Conservation (phyloP, 2,888 invertebrate genomes). For the Eupithecia centaureata region DNA sequence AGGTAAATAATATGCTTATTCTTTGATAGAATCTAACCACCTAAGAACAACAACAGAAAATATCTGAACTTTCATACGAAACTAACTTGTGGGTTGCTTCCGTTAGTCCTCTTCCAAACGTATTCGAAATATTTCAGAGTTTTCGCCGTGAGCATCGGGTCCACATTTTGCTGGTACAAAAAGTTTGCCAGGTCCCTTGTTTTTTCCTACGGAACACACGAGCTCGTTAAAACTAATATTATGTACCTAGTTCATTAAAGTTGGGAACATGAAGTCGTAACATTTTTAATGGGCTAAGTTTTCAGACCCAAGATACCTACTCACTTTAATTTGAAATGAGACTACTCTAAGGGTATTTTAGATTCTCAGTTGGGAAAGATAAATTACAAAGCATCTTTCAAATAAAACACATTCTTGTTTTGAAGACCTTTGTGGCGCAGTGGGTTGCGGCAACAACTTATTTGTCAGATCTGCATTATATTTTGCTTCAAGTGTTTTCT, state of each 20-base stretch:
- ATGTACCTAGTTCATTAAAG: slow-evolving; percentile 46
- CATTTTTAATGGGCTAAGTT: slow-evolving; percentile 70
- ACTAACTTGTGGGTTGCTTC: slow-evolving; percentile 76
- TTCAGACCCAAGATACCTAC: slow-evolving; percentile 25
- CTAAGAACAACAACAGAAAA: background rate
- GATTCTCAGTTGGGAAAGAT: slow-evolving; percentile 26
- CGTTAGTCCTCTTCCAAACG: slow-evolving; percentile 81
- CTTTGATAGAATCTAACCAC: background rate
- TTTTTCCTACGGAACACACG: slow-evolving; percentile 68
- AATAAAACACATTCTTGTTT: background rate
- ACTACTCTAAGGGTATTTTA: slow-evolving; percentile 28
- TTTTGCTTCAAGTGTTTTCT: too few species aligned
- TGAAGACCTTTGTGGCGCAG: background rate
- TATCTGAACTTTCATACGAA: background rate
- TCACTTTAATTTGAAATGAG: background rate
- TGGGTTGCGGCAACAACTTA: too few species aligned
- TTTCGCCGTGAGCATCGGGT: slow-evolving; percentile 68
- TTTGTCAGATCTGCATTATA: too few species aligned
- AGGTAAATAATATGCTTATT: too few species aligned
- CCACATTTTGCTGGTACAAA: slow-evolving; percentile 75
- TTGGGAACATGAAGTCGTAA: slow-evolving; percentile 54
- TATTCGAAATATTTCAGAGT: slow-evolving; percentile 81
- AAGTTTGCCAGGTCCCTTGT: slow-evolving; percentile 75
- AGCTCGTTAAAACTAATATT: slow-evolving; percentile 70
- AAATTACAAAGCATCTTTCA: too few species aligned